Conservation (phyloP, 2,888 invertebrate genomes). For the Megastigmus dorsalis region DNA sequence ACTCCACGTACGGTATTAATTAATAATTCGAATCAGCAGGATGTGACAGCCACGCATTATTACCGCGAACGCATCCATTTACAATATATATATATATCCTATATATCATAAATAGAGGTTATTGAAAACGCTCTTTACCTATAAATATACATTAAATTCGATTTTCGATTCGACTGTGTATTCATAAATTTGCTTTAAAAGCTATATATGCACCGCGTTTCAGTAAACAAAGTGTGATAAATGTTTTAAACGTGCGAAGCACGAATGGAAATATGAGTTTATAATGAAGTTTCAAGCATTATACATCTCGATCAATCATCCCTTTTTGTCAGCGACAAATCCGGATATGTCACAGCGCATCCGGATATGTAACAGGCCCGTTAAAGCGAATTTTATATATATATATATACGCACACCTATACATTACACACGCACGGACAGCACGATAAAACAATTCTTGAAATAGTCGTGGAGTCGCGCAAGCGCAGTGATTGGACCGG, state of each 20-base stretch:
- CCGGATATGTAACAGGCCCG: not conserved
- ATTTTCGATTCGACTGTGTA: not conserved
- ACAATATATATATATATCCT: not conserved
- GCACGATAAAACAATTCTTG: constrained; percentile 3
- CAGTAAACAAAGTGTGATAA: too few relatives aligned
- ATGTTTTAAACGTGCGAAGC: too few relatives aligned
- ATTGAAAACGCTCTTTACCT: not conserved
- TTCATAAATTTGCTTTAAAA: not conserved
- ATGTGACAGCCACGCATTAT: not conserved
- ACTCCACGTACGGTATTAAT: not conserved
- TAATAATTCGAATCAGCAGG: constrained; percentile 21
- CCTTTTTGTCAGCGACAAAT: too few relatives aligned
- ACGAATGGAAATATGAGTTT: not conserved
- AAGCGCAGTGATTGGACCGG: constrained; percentile 42
- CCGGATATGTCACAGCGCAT: not conserved
- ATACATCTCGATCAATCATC: too few relatives aligned
- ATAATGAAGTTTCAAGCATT: not conserved
- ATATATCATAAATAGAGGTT: not conserved
- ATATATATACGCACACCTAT: not conserved
- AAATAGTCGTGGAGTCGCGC: not conserved
- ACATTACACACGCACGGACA: not conserved
- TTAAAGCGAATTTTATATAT: not conserved
- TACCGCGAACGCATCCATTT: not conserved
- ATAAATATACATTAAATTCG: not conserved
- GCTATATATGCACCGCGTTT: not conserved